A percentile compares a stretch with the other conserved stretches of the same genome.
phyloP scores from a whole-genome alignment of 2,888 invertebrate genomes.

The Leptarthrus brevirostris region DNA sequence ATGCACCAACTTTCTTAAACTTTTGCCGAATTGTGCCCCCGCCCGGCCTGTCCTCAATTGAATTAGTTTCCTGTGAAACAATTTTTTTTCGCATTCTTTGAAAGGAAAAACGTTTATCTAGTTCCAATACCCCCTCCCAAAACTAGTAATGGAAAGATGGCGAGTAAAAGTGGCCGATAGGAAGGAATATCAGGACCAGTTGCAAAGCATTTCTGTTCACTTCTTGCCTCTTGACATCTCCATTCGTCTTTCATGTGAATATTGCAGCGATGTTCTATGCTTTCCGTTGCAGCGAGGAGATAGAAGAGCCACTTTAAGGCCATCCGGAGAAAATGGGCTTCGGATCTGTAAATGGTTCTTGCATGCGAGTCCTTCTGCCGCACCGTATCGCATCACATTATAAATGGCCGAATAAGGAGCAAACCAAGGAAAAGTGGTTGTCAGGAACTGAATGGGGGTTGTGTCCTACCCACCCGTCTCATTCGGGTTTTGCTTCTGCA shows the following conservation, averaged over 20 bases:
- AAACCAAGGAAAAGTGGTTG: slow-evolving; percentile 43
- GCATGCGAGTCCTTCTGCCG: slow-evolving; percentile 29
- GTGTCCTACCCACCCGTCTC: slow-evolving; percentile 21
- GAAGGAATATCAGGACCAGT: not conserved
- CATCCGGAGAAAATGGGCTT: slow-evolving; percentile 49
- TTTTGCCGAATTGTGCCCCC: slow-evolving; percentile 36
- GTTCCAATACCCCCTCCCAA: slow-evolving; percentile 15
- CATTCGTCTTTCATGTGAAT: slow-evolving; percentile 44
- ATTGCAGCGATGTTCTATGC: slow-evolving; percentile 11
- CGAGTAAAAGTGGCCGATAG: slow-evolving; percentile 7
- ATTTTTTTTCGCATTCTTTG: slow-evolving; percentile 42
- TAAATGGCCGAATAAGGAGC: slow-evolving; percentile 46
- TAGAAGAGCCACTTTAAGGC: slow-evolving; percentile 47
- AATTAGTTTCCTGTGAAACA: slow-evolving; percentile 52
- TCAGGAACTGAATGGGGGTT: slow-evolving; percentile 34
- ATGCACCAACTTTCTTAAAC: slow-evolving; percentile 45
- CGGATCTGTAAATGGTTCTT: slow-evolving; percentile 42
- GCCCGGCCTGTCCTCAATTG: slow-evolving; percentile 46
- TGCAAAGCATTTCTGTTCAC: slow-evolving; percentile 12
- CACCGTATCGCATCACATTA: slow-evolving; percentile 46
- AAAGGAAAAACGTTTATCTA: slow-evolving; percentile 50
- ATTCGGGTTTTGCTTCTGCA: slow-evolving; percentile 45
- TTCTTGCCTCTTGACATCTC: slow-evolving; percentile 11
- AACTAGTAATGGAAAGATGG: not conserved
- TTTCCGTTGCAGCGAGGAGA: slow-evolving; percentile 18